Base-by-base conservation (phyloP, 2,797 vertebrate genomes). In the Lindbergichthys nudifrons region DNA sequence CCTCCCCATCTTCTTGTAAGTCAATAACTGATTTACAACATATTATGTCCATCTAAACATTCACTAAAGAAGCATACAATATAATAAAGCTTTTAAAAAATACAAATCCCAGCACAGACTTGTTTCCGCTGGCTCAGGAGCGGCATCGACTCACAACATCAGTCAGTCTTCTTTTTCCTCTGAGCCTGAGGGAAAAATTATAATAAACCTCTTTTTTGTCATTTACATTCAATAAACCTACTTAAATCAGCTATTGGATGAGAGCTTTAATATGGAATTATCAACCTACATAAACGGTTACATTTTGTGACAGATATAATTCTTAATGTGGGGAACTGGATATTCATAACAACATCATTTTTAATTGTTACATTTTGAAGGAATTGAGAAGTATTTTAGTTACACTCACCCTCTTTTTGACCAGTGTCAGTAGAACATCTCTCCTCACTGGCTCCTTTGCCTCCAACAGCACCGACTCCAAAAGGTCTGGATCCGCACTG, bases 351-450 rank as follows among this genome's bases (percentile, higher is more conserved):
- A 26, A 41, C 11, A 43, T 4, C 26, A 26, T 18, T 19, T 19
- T 48, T 48, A 8, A 48, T 14, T 14, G 21, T 45, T 46, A 45
- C 4, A 21, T 41, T 41, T 42, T 10, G 1, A 50, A 48, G 14
- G 30, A 26, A 51, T 15, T 42, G 2, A 42, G 1, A 51, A n/a
- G n/a, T 52, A 1, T 42, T 54, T 48, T 26, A 41, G 7, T 36
- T 39, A 10, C 10, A 30, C 75, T 58, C 16, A 64, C 47, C 19
- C 47, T 71, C 4, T 46, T 43, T 5, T 19, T 13, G 54, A 47
- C 13, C 47, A 69, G 46, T 14, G 8, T 58, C 7, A 58, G 57
- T 10, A 82, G 70, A 39, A 36, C 47, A 1, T 58, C 47, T 78
- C 23, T 56, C 8, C 47, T 71, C 62, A 67, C 3, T 50, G 75